Evolutionary conservation across 2,888 invertebrate genomes (phyloP), one percentile per base, ranked within the genome.

Genomic region (Pyrgus malvae): DNA sequence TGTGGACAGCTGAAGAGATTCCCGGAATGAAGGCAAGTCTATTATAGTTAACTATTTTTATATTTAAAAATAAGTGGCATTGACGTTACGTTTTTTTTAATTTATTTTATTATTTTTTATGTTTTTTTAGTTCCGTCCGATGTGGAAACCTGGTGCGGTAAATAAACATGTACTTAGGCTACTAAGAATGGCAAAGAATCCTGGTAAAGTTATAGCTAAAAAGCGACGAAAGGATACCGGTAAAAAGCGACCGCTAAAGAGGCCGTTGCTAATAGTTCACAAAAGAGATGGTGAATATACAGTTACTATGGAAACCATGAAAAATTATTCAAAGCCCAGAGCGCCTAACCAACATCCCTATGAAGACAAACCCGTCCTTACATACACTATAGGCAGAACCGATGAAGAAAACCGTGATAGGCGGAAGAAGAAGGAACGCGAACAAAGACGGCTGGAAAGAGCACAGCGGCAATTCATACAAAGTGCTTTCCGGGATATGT

Each of bases 271-370:
- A 9, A 66, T 78, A 14, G 81, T 90, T 12, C 78, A 81, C 4
- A 89, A 90, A 65, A 83, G 77, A 57, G 79, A 87, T 45, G 90
- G 90, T 3, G 85, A 89, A 70, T 89, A 74, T 53, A 78, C 76
- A 2, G 78, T 91, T 9, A 86, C 84, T 9, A 81, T 91, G 83
- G 90, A 90, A 69, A 86, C 85, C 1, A 84, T 90, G 83, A 90
- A 80, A 68, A 57, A 68, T 5, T 86, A 76, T 58, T 3, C 63
- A 4, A 86, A 77, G 60, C 78, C 72, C 6, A 76, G 90, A 66
- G 65, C 77, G 38, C 56, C 79, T 3, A 85, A 84, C 57, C 86
- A 90, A 60, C 68, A 76, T 48, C 90, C 90, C 0, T 91, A 81
- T 65, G 88, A 90, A 68, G 88, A 90, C 37, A 88, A 85, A 61